These are phyloP conservation scores for Mus caroli DNA, from an alignment of 2,797 vertebrate genomes.

Conservation along the genomic window DNA sequence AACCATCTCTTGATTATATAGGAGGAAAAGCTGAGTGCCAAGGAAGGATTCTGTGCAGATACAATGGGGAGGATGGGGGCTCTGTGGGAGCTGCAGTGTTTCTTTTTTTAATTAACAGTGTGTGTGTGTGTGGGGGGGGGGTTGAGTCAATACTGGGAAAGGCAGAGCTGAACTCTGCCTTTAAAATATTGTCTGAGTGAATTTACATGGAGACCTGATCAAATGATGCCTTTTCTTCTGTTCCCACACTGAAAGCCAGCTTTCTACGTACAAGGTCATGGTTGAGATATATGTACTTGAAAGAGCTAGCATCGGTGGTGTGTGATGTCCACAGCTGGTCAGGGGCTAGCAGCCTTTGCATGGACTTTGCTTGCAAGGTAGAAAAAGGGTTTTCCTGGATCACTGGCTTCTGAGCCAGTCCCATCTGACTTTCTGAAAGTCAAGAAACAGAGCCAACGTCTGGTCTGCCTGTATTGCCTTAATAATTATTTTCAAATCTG, in stretches of 20 bases:
- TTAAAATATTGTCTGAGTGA: not conserved
- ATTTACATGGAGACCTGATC: not conserved
- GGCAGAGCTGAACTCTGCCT: not conserved
- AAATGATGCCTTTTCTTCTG: not conserved
- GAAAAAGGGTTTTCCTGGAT: not conserved
- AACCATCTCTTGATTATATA: not conserved
- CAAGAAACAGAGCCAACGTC: rapidly evolving
- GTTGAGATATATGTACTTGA: no score
- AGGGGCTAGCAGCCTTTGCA: not conserved
- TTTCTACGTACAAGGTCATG: not conserved
- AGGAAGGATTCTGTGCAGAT: no score
- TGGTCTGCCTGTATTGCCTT: not conserved
- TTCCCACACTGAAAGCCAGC: not conserved
- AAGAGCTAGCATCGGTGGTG: not conserved
- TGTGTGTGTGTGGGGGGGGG: no score
- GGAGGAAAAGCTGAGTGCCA: not conserved
- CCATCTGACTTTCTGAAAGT: not conserved
- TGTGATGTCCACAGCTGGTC: not conserved
- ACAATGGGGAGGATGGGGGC: rapidly evolving
- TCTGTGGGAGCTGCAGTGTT: rapidly evolving
- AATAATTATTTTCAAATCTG: not conserved
- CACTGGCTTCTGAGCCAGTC: not conserved
- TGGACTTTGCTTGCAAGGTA: not conserved
- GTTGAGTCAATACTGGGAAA: not conserved
- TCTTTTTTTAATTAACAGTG: not conserved